Evolutionary conservation across 2,888 invertebrate species (phyloP), one percentile per base, ranked within the genome.

Genomic region (Chaetogeoica ovagalla): DNA sequence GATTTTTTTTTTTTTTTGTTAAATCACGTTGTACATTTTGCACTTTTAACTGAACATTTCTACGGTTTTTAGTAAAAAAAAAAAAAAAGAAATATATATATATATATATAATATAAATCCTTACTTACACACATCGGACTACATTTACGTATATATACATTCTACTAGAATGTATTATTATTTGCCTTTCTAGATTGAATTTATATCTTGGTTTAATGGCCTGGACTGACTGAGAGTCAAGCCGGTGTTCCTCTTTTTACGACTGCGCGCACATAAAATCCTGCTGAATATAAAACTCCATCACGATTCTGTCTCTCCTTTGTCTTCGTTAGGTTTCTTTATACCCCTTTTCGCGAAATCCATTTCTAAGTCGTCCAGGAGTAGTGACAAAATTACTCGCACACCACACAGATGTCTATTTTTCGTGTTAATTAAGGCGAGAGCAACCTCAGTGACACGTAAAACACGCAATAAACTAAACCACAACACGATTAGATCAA

Each of bases 181-280:
- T 30, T 2, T 62, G 60, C 15, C 13, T 23, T 43, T 63, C 23
- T 79, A 43, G 55, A 70, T 79, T 79, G 71, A 63, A 79, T 79
- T 79, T 79, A 63, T 71, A 79, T 57, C 63, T 70, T 23, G 23
- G 62, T 79, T 79, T 79, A 79, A 79, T 71, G 63, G 52, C n/a
- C 13, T 8, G 63, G 30, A 43, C 57, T 70, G 63, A 48, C 71
- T 70, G 71, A 71, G 57, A 70, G 62, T 63, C 70, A 63, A 79
- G 79, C 70, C 79, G 62, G 77, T 43, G 79, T 71, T 57, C 7
- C 21, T 52, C 52, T 62, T 71, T 77, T 79, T 79, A 79, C 71
- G 79, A 79, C 79, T n/a, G 57, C 23, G 9, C 13, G 63, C 70
- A 52, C 79, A 70, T 79, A 79, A 79, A 79, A 71, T 23, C 39